Conservation (phyloP, 2,113 vertebrate genomes). For the Okapia johnstoni region DNA sequence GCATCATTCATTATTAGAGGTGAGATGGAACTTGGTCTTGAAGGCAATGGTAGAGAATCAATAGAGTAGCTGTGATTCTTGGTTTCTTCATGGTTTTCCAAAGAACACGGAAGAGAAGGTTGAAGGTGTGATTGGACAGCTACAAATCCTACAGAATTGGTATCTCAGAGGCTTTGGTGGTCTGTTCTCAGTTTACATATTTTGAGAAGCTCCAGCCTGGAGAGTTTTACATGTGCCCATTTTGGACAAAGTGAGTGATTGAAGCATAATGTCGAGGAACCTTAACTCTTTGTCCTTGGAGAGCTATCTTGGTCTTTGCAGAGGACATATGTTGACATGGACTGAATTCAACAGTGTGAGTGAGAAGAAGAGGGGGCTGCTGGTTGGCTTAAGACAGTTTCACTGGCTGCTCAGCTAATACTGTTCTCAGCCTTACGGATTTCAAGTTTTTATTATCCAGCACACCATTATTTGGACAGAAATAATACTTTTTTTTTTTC, state of each 20-base stretch:
- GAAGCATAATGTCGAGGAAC: not conserved
- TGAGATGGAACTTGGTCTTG: not conserved
- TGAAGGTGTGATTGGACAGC: not conserved
- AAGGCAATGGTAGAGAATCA: not conserved
- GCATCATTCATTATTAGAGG: not conserved
- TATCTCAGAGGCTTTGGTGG: not conserved
- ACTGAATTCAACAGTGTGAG: not conserved
- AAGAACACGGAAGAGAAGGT: not conserved
- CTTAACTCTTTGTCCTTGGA: not conserved
- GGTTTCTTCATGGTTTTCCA: not conserved
- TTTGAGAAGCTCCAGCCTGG: not conserved
- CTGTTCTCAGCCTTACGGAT: not conserved
- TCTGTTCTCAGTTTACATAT: not conserved
- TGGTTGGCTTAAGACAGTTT: not conserved
- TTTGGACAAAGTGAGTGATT: not conserved
- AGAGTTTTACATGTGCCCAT: not conserved
- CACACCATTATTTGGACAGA: conserved; percentile 49
- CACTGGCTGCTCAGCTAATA: not conserved
- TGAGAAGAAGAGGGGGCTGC: not conserved
- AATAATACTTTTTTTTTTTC: conserved; percentile 26
- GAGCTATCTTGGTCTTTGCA: not conserved
- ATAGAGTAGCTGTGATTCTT: not conserved
- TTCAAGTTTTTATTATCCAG: conserved; percentile 35
- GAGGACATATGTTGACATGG: not conserved
- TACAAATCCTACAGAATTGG: accelerated